Percentiles rank a stretch among this genome's conserved stretches.
Evolutionary conservation across 2,888 invertebrate genomes (phyloP).

Genomic region (Apodemia hepburni): DNA sequence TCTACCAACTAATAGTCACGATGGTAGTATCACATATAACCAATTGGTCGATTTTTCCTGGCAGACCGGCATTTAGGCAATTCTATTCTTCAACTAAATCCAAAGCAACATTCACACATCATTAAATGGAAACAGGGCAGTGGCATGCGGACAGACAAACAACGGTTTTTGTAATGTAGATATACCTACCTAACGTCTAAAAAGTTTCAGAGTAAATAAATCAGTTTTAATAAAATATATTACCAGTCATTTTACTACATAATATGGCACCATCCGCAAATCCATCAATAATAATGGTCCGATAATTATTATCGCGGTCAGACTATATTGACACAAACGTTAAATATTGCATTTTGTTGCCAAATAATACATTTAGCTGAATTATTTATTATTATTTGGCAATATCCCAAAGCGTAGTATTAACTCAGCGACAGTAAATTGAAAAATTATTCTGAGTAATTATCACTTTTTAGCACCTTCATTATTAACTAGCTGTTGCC

Average conservation of each 20-base stretch:
- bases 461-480: neutral
- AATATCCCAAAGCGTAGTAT: neutral
- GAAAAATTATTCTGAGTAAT: constrained; percentile 2
- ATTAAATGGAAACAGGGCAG: no score
- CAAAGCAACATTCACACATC: no score
- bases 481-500: no score
- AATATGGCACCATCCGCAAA: constrained; percentile 5
- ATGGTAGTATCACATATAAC: no score
- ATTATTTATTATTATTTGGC: constrained; percentile 5
- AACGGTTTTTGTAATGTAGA: no score
- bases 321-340: constrained; percentile 6
- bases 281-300: constrained; percentile 7
- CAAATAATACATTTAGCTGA: constrained; percentile 5
- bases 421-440: neutral
- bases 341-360: constrained; percentile 11
- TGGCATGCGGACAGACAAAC: no score
- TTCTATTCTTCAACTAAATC: no score
- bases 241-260: constrained; percentile 2
- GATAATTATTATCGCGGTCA: constrained; percentile 9
- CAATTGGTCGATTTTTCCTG: no score
- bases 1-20: no score
- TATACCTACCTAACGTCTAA: no score
- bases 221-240: constrained; percentile 17
- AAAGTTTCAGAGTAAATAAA: no score
- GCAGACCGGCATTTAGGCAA: no score